These are phyloP conservation scores for Myoxocephalus aenaeus DNA, from an alignment of 2,797 vertebrate species.

Conservation along the genomic window DNA sequence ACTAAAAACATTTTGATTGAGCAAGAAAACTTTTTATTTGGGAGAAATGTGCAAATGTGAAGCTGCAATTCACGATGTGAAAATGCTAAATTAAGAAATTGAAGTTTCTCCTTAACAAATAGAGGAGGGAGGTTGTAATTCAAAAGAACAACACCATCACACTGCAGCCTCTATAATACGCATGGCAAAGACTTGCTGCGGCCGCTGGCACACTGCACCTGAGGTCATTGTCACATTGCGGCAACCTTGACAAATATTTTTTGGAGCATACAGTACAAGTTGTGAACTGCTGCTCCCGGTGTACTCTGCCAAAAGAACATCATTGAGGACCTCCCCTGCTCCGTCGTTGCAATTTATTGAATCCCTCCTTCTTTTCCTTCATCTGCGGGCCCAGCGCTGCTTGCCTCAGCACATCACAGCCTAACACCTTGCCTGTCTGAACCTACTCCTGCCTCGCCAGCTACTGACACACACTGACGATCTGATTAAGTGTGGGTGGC, in stretches of 20 bases:
- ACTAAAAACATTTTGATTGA: background rate
- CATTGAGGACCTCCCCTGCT: slow-evolving; percentile 21
- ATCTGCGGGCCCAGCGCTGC: slow-evolving; percentile 38
- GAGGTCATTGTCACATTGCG: slow-evolving; percentile 16
- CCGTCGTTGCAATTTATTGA: slow-evolving; percentile 54
- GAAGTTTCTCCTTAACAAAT: background rate
- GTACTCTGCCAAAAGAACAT: slow-evolving; percentile 32
- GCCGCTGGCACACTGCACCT: background rate
- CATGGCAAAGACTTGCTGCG: background rate
- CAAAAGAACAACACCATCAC: background rate
- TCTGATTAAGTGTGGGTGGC: slow-evolving; percentile 61
- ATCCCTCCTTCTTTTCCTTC: slow-evolving; percentile 41
- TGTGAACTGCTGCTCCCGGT: slow-evolving; percentile 16
- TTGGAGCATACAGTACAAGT: background rate
- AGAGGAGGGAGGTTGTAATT: background rate
- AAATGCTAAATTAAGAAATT: background rate
- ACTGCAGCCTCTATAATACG: background rate
- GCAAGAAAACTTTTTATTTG: background rate
- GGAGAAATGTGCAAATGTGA: background rate
- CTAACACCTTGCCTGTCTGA: slow-evolving; percentile 60
- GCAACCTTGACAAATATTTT: slow-evolving; percentile 9
- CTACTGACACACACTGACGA: slow-evolving; percentile 53
- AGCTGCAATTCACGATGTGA: background rate
- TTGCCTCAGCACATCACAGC: slow-evolving; percentile 67
- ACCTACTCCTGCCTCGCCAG: slow-evolving; percentile 32